Conservation (phyloP, 1,140 invertebrate genomes). For the Zaprionus davidi region DNA sequence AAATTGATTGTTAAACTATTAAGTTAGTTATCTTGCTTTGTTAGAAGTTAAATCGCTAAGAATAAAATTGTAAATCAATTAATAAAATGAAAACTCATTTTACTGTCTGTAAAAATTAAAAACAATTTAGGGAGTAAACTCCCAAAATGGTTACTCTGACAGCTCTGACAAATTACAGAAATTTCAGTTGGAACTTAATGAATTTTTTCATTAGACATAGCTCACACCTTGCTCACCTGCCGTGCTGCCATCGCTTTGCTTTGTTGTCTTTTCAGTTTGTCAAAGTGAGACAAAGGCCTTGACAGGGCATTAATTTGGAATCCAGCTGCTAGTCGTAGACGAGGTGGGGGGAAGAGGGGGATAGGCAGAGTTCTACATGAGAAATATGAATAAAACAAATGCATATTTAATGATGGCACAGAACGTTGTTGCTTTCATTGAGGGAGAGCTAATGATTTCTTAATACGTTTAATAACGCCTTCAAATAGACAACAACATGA, state of each 20-base stretch:
- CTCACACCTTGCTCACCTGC: constrained; percentile 9
- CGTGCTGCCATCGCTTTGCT: constrained; percentile 34
- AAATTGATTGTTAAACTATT: no score
- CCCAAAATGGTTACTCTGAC: neutral
- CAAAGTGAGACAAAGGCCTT: constrained; percentile 40
- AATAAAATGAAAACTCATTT: neutral
- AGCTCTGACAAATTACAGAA: constrained; percentile 4
- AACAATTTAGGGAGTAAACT: neutral
- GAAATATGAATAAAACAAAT: constrained; percentile 67
- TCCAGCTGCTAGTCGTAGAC: neutral
- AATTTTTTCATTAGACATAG: constrained; percentile 17
- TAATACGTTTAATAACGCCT: constrained; percentile 69
- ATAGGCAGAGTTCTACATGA: constrained; percentile 17
- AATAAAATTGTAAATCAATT: neutral
- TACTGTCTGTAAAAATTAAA: neutral
- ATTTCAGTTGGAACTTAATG: constrained; percentile 19
- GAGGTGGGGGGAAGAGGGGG: no score
- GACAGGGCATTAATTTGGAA: constrained; percentile 43
- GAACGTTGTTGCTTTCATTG: constrained; percentile 10
- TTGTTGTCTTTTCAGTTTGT: constrained; percentile 10
- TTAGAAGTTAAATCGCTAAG: neutral
- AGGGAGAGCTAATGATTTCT: constrained; percentile 67
- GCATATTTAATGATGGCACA: constrained; percentile 65
- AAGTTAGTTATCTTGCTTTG: neutral
- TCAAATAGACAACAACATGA: constrained; percentile 20